phyloP scores from a whole-genome alignment of 30 jellyfish, hydroid and myxozoan genomes.

The Turritopsis rubra region DNA sequence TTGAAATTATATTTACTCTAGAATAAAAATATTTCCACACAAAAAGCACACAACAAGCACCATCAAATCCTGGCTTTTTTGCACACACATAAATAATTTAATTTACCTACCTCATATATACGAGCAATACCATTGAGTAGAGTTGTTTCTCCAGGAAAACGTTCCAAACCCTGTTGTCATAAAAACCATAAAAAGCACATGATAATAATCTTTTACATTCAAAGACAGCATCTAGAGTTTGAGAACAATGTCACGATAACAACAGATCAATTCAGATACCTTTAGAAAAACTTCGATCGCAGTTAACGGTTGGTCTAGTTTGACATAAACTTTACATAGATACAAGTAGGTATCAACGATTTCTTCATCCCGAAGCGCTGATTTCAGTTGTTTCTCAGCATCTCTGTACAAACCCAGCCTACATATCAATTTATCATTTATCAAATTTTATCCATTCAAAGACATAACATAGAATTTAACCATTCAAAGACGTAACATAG shows the following conservation, averaged over 20 bases:
- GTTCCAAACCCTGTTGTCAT: conserved; percentile 62
- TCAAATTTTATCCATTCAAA: not conserved
- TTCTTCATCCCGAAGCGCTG: conserved; percentile 94
- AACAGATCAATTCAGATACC: conserved; percentile 30
- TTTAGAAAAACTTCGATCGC: conserved; percentile 82
- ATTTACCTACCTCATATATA: conserved; percentile 72
- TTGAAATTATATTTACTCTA: too few relatives aligned
- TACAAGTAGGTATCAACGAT: conserved; percentile 79
- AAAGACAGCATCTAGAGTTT: not conserved
- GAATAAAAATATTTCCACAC: too few relatives aligned
- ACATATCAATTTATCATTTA: not conserved
- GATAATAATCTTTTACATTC: not conserved
- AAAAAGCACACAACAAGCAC: too few relatives aligned
- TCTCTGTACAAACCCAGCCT: conserved; percentile 95
- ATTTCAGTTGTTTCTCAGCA: conserved; percentile 91
- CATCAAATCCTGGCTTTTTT: too few relatives aligned
- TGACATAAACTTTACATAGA: conserved; percentile 88
- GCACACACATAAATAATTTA: not conserved
- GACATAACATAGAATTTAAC: not conserved
- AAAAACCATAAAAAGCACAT: not conserved
- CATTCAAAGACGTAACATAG: not conserved
- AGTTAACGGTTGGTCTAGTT: conserved; percentile 96
- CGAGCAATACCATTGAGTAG: conserved; percentile 86
- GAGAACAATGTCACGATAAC: not conserved
- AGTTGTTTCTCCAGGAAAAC: conserved; percentile 75